Evolutionary conservation across 2,113 vertebrate genomes (phyloP).

Genomic region (Percina caprodes): DNA sequence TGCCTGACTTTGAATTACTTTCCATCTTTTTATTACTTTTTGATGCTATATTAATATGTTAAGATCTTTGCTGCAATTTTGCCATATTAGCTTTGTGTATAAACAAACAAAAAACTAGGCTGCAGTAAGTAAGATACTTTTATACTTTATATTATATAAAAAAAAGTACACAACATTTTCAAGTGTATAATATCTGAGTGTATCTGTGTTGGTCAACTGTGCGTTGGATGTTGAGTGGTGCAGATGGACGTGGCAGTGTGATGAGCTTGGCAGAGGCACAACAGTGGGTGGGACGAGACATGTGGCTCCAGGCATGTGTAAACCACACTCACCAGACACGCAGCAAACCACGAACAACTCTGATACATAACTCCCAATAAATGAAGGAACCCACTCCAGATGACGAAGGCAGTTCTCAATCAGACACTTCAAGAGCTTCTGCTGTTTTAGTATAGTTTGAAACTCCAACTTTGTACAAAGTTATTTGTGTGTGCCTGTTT

Average conservation of each 20-base stretch:
- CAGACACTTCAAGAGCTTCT: background rate
- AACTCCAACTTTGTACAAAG: background rate
- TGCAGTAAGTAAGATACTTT: background rate
- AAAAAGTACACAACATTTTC: too few species aligned
- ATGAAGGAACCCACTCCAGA: constrained; percentile 34
- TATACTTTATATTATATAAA: background rate
- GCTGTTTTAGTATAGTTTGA: constrained; percentile 4
- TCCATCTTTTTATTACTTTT: background rate
- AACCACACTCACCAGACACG: constrained; percentile 51
- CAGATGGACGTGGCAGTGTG: constrained; percentile 48
- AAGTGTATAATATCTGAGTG: too few species aligned
- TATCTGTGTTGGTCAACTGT: background rate
- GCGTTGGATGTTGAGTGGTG: constrained; percentile 24
- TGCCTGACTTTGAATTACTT: background rate
- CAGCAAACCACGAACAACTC: constrained; percentile 41
- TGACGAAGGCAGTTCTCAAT: constrained; percentile 23
- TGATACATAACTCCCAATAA: constrained; percentile 48
- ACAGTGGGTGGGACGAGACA: constrained; percentile 52
- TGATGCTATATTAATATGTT: background rate
- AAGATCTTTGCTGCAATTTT: background rate
- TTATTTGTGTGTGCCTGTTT: background rate
- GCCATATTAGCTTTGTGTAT: background rate
- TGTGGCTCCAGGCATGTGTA: constrained; percentile 58
- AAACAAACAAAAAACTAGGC: background rate
- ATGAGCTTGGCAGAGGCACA: constrained; percentile 44